Conservation (phyloP, 2,888 invertebrate genomes). For the Lymantria monacha region DNA sequence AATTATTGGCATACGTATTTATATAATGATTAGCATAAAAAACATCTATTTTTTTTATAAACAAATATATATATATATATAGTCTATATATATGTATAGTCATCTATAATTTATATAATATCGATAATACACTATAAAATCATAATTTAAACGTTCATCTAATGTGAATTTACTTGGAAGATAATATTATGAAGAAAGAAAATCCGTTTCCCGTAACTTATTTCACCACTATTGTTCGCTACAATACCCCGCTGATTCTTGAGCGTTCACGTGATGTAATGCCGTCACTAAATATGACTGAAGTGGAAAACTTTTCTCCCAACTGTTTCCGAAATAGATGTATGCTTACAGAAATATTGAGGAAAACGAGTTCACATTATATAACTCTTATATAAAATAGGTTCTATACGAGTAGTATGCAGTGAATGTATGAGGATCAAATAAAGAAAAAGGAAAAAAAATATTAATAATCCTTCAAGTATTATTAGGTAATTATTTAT, state of each 20-base stretch:
- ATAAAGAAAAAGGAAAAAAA: background rate
- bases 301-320: constrained; percentile 26
- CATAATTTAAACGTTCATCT: constrained; percentile 17
- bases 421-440: background rate
- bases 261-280: constrained; percentile 45
- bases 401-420: background rate
- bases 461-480: no score
- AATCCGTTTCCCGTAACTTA: constrained; percentile 65
- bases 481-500: no score
- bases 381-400: background rate
- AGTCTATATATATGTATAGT: no score
- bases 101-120: background rate
- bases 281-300: constrained; percentile 23
- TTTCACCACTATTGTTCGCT: constrained; percentile 65
- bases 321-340: constrained; percentile 19
- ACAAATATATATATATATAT: no score
- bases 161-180: constrained; percentile 42
- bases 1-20: no score
- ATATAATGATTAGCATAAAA: no score
- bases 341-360: constrained; percentile 26
- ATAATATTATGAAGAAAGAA: constrained; percentile 63
- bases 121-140: background rate
- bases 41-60: no score
- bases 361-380: constrained; percentile 12
- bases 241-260: constrained; percentile 70